Evolutionary conservation across 2,888 invertebrate genomes (phyloP).

Genomic region (Hymenopus coronatus): DNA sequence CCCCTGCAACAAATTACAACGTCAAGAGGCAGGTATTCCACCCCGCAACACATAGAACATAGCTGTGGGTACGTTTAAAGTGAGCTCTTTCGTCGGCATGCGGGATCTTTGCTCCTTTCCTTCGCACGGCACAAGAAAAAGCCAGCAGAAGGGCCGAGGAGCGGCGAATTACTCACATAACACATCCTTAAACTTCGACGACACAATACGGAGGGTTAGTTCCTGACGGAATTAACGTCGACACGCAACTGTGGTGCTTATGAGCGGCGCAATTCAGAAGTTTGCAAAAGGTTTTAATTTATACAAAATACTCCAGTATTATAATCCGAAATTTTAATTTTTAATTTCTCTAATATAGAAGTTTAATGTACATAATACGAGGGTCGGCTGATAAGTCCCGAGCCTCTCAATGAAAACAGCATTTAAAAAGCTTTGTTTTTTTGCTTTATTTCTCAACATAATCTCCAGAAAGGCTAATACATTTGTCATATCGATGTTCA

Average conservation of each 20-base stretch:
- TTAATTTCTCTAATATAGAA: too few species aligned
- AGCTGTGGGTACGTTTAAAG: slow-evolving; percentile 24
- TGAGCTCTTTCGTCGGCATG: slow-evolving; percentile 12
- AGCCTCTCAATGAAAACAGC: too few species aligned
- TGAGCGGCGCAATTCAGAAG: not conserved
- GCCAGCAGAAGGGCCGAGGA: slow-evolving; percentile 1
- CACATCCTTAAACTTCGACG: slow-evolving; percentile 12
- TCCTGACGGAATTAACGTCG: not conserved
- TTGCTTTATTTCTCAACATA: too few species aligned
- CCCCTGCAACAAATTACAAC: not conserved
- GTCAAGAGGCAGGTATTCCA: not conserved
- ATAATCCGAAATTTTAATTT: too few species aligned
- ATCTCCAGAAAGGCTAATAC: too few species aligned
- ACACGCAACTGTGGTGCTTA: not conserved
- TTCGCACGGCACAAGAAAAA: not conserved
- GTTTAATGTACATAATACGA: too few species aligned
- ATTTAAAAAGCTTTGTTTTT: too few species aligned
- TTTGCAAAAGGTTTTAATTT: too few species aligned
- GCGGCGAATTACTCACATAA: slow-evolving; percentile 27
- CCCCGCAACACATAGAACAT: slow-evolving; percentile 1
- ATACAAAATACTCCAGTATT: too few species aligned
- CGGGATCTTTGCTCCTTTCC: slow-evolving; percentile 9
- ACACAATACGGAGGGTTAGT: not conserved
- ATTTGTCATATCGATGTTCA: too few species aligned
- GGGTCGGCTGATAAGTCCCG: too few species aligned